Conservation (phyloP, 2,113 vertebrate species). For the Solea solea region DNA sequence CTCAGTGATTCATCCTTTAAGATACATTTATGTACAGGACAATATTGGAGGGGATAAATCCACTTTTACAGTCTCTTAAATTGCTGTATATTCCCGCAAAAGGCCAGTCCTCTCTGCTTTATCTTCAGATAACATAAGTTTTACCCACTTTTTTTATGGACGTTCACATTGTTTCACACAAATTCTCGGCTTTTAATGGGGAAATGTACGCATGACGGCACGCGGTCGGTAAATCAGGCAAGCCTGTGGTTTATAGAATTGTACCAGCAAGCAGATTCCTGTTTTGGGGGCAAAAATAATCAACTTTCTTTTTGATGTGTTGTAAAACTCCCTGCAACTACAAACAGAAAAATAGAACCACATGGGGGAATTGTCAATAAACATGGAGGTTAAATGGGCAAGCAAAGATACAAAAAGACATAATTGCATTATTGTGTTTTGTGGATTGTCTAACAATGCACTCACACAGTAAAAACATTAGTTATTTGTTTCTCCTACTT, state of each 20-base stretch:
- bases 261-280: slow-evolving; percentile 17
- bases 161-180: slow-evolving; percentile 25
- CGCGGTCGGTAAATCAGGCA: slow-evolving; percentile 24
- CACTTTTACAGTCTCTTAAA: slow-evolving; percentile 40
- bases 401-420: background rate
- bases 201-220: slow-evolving; percentile 19
- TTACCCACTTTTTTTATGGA: slow-evolving; percentile 24
- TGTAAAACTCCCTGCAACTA: background rate
- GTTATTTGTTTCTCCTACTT: too few relatives aligned
- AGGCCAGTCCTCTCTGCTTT: slow-evolving; percentile 16
- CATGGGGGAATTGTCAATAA: background rate
- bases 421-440: too few relatives aligned
- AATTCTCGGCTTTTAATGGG: slow-evolving; percentile 8
- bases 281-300: slow-evolving; percentile 18
- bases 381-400: background rate
- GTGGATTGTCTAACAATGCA: too few relatives aligned
- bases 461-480: too few relatives aligned
- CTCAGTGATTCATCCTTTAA: slow-evolving; percentile 48
- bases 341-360: background rate
- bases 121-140: slow-evolving; percentile 23
- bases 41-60: slow-evolving; percentile 64
- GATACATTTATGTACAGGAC: slow-evolving; percentile 58
- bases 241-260: slow-evolving; percentile 15
- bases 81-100: slow-evolving; percentile 13
- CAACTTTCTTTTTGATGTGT: slow-evolving; percentile 9